Conservation (phyloP, 2,888 invertebrate genomes). For the Ceratothoa steindachneri region DNA sequence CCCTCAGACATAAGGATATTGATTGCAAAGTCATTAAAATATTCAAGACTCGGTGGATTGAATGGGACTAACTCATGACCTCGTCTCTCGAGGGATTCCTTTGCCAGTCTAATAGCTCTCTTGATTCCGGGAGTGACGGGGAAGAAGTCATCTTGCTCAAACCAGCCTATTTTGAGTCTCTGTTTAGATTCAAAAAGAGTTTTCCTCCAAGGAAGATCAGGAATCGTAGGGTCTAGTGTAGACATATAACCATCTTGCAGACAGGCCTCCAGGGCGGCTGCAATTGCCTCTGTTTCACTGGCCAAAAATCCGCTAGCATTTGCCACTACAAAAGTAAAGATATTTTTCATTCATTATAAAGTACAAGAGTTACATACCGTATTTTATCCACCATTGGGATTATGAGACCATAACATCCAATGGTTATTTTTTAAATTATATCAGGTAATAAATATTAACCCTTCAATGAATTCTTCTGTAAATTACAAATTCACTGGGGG, state of each 20-base stretch:
- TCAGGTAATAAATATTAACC: no score
- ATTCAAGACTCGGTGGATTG: not conserved
- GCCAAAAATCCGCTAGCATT: not conserved
- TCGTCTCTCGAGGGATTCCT: constrained; percentile 29
- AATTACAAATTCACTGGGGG: no score
- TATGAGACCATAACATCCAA: no score
- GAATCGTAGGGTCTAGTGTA: not conserved
- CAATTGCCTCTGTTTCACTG: not conserved
- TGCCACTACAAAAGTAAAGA: no score
- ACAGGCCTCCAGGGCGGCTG: not conserved
- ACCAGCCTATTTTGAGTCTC: constrained; percentile 21
- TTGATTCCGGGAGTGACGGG: constrained; percentile 52
- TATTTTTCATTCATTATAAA: no score
- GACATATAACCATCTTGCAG: not conserved
- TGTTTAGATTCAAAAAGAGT: not conserved
- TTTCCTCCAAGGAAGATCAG: not conserved
- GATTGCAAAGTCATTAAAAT: not conserved
- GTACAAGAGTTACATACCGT: no score
- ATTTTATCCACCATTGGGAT: no score
- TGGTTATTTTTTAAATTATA: no score
- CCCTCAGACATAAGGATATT: constrained; percentile 2
- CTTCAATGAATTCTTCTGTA: no score
- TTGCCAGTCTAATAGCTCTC: constrained; percentile 50
- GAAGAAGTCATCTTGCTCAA: constrained; percentile 48
- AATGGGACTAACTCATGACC: constrained; percentile 10